Base-by-base conservation (phyloP, 2,113 vertebrate species). In the Dascyllus trimaculatus region DNA sequence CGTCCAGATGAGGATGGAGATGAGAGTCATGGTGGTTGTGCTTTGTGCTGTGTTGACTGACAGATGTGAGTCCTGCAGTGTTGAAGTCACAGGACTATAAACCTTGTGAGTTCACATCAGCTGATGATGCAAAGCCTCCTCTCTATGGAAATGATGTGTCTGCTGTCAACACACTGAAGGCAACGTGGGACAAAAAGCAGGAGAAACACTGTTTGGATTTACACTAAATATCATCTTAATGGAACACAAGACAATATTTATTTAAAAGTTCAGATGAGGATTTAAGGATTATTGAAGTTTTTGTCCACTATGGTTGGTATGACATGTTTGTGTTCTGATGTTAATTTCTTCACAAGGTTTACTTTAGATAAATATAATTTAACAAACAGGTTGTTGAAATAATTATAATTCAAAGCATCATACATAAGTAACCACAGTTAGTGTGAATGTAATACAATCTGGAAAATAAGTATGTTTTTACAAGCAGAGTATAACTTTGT, bases 41-140 rank as follows among this genome's bases (percentile, higher is more conserved):
- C 1, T 66, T 62, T 66, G 71, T 86, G 76, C 64, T 73, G 76
- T 57, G 52, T 46, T 59, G 46, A 80, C 45, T 58, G 68, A 79
- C 65, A 40, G 60, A 59, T 79, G 7, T 80, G 72, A 78, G 68
- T 86, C 63, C 64, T 82, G 75, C 72, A 88, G 77, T 38, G n/a
- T 68, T 86, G 57, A 89, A 85, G 0, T 73, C 76, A 58, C 81
- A 76, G 64, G 43, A 78, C 72, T 89, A 88, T 88, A 91, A 90
- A 90, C 25, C 81, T 67, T 75, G 46, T 68, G 68, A 85, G 68
- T 65, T 71, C 81, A 49, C 77, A 66, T 87, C 84, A 81, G 63
- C 66, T 78, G 79, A 76, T 29, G 21, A 88, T 86, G 77, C 75
- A 86, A 92, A 83, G 46, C 29, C 29, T 29, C 49, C 51, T 75